Base-by-base conservation (phyloP, 2,113 vertebrate species). In the Myxocyprinus asiaticus region DNA sequence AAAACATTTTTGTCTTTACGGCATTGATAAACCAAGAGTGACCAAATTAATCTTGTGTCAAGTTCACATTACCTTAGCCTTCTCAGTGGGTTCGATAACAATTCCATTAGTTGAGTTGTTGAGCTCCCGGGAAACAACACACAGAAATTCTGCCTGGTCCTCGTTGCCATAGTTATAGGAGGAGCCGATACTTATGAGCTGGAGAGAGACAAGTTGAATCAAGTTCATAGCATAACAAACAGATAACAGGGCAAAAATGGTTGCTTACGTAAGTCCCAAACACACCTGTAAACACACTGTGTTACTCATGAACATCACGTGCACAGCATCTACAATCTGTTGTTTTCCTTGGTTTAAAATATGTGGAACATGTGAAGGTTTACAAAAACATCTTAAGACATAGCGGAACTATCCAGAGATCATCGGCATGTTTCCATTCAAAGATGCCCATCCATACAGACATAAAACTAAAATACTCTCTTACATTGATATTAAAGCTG, bases 81-180 rank as follows among this genome's bases (percentile, higher is more conserved):
- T 99, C 89, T 99, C 97, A 0, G 96, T 99, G 4, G 98, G 97
- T 88, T 99, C 98, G 83, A 98, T 98, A 84, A 99, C 98, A 8
- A 99, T 95, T 87, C 98, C 97, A 0, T 99, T 99, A 87, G 97
- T 98, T 22, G 97, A 98, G 86, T 99, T 99, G 90, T 99, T 99
- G 80, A 99, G 95, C 84, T 99, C 97, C 89, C 98, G 93, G 81
- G 98, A 99, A 83, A 99, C 98, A 0, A 99, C 98, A 0, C 97
- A 99, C 81, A 99, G 93, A 91, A 99, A 99, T 87, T 99, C 98
- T 0, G 97, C 97, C 91, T 99, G 98, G 89, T 99, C 98, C 88
- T 99, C 98, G 0, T 95, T 99, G 44, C 98, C 98, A 0, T 99
- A 99, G 92, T 98, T 99, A 86, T 99, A 99, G 58, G 98, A 99